A percentile compares a stretch with the other conserved stretches of the same genome.
Conservation (phyloP, 2,797 vertebrate genomes). For the Tachyglossus aculeatus region DNA sequence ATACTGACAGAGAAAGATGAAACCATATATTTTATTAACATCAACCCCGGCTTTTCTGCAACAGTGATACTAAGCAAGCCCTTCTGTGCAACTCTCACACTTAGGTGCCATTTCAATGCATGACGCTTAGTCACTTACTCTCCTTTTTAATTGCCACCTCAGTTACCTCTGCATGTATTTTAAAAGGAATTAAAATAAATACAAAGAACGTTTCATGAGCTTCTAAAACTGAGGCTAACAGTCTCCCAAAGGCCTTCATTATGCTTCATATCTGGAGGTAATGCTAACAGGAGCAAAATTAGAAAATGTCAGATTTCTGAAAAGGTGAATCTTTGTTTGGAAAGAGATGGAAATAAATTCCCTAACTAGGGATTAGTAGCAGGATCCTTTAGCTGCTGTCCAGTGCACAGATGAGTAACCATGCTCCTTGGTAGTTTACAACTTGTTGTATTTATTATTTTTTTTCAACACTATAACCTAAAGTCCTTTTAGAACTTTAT, state of each 20-base stretch:
- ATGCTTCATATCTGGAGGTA: constrained; percentile 41
- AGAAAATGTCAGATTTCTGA: constrained; percentile 21
- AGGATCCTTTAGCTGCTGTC: constrained; percentile 12
- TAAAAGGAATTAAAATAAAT: constrained; percentile 43
- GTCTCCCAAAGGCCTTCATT: constrained; percentile 54
- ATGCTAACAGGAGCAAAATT: constrained; percentile 26
- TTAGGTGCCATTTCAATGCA: not conserved
- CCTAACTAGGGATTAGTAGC: not conserved
- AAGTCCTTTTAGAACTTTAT: constrained; percentile 12
- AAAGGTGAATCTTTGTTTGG: constrained; percentile 8
- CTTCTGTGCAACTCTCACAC: not conserved
- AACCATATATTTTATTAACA: not conserved
- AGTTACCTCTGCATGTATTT: not conserved
- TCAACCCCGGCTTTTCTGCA: not conserved
- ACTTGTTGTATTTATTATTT: not conserved
- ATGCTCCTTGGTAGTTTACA: not conserved
- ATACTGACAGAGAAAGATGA: no score
- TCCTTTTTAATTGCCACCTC: constrained; percentile 29
- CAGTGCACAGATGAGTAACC: constrained; percentile 14
- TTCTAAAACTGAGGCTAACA: constrained; percentile 22
- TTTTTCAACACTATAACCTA: constrained; percentile 4
- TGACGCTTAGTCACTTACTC: not conserved
- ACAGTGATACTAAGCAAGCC: not conserved
- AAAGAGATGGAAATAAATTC: constrained; percentile 5
- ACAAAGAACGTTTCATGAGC: constrained; percentile 23